Evolutionary conservation across 1,140 invertebrate genomes (phyloP).

Genomic region (Brachionus asplanchnoidis): DNA sequence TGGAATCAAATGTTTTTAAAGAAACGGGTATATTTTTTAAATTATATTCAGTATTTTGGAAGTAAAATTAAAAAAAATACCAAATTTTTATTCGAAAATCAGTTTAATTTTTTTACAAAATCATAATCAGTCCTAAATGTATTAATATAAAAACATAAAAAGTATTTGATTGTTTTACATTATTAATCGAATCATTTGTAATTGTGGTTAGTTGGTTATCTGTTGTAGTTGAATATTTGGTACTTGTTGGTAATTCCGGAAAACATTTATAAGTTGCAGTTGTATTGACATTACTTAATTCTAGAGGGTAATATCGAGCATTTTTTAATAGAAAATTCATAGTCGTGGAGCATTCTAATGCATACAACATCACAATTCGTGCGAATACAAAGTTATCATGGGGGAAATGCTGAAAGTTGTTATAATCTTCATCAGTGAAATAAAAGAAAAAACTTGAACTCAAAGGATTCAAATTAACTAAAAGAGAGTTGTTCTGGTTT

Average conservation of each 20-base stretch:
- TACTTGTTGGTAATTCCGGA: neutral
- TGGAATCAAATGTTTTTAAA: too few relatives aligned
- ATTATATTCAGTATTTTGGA: neutral
- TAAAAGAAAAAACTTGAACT: neutral
- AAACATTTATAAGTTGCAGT: neutral
- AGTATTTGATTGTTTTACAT: neutral
- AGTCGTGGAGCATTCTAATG: neutral
- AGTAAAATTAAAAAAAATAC: neutral
- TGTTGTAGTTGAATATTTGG: neutral
- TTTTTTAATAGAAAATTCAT: conserved; percentile 11
- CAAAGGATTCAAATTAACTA: neutral
- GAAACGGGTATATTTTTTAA: too few relatives aligned
- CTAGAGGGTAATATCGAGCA: neutral
- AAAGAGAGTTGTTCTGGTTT: neutral
- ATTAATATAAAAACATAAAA: neutral
- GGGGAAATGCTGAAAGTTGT: neutral
- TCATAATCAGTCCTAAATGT: too few relatives aligned
- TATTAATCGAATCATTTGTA: neutral
- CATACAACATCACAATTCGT: neutral
- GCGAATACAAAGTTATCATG: conserved; percentile 8
- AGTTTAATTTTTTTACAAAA: neutral
- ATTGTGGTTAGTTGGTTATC: neutral
- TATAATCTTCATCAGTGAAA: neutral
- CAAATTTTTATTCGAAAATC: too few relatives aligned
- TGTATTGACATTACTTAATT: neutral